Base-by-base conservation (phyloP, 2,113 vertebrate genomes). In the Trichomycterus rosablanca region DNA sequence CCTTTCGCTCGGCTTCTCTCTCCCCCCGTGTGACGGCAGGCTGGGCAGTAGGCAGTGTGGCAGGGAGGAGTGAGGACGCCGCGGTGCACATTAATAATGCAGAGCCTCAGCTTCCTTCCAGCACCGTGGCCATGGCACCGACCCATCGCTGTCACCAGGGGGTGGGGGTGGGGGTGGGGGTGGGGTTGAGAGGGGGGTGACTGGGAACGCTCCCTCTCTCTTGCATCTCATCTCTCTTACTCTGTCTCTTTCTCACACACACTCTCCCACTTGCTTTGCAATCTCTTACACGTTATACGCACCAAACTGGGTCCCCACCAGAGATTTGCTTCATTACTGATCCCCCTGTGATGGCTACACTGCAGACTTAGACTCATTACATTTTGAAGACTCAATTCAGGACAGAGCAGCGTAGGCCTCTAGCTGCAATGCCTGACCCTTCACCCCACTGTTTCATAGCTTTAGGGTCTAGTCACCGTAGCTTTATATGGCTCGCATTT, bases 21-120 rank as follows among this genome's bases (percentile, higher is more conserved):
- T 68, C 76, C 63, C 79, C 75, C 79, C 72, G 74, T 80, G 70
- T 82, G 83, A 84, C 81, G 80, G 84, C 84, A 86, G 83, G 85
- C 84, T 80, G 83, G 83, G 83, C 84, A 83, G 81, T 83, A 83
- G 85, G 84, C 82, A 83, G 84, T 84, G 85, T 76, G 82, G 82
- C 80, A 83, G 80, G 78, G 84, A 85, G 85, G 86, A 87, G 83
- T 81, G 80, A 84, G 86, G 84, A 86, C 81, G 81, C 83, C 81
- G 81, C 78, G 84, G 85, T 81, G 78, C 86, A 86, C 87, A 88
- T 89, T 89, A 89, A 89, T 89, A 89, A 89, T 89, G 87, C 82
- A 88, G 84, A 82, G 82, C 81, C 86, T 83, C 78, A 83, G 85
- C 84, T 78, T 73, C 81, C 80, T 79, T 78, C 75, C 80, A 85